A percentile compares a stretch with the other conserved stretches of the same genome.
phyloP scores from a whole-genome alignment of 2,113 vertebrate genomes.

The Saimiri boliviensis region DNA sequence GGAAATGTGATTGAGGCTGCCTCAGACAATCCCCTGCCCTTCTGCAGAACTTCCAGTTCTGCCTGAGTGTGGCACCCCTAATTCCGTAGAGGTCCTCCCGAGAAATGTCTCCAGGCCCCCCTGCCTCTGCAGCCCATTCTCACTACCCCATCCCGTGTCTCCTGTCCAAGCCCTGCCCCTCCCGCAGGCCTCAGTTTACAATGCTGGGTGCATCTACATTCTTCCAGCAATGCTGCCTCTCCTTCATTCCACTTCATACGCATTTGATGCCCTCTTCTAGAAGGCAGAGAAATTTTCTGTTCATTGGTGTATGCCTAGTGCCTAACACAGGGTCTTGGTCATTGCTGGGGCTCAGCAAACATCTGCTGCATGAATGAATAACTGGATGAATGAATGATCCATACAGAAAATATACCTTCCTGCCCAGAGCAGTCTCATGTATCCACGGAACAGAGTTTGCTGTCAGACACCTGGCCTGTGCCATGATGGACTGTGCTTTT shows the following conservation, averaged over 20 bases:
- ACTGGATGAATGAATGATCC: not conserved
- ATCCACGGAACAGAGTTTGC: not conserved
- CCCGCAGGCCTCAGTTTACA: not conserved
- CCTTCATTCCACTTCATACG: rapidly evolving
- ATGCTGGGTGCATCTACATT: rapidly evolving
- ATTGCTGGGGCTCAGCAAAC: not conserved
- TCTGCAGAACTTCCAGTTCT: not conserved
- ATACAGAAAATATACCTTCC: not conserved
- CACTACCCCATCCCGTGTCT: rapidly evolving
- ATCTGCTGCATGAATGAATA: not conserved
- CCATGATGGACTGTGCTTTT: not conserved
- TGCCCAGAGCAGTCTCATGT: not conserved
- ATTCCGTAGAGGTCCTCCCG: not conserved
- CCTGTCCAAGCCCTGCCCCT: rapidly evolving
- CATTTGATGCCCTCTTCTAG: not conserved
- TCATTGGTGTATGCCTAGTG: not conserved
- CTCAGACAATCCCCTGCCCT: not conserved
- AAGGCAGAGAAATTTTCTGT: not conserved
- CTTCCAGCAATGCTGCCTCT: not conserved
- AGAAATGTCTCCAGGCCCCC: not conserved
- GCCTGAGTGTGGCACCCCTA: not conserved
- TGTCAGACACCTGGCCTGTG: not conserved
- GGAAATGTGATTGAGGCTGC: not conserved
- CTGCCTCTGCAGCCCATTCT: not conserved
- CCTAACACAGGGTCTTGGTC: not conserved